Base-by-base conservation (phyloP, 2,888 invertebrate species). In the Beris chalybata region DNA sequence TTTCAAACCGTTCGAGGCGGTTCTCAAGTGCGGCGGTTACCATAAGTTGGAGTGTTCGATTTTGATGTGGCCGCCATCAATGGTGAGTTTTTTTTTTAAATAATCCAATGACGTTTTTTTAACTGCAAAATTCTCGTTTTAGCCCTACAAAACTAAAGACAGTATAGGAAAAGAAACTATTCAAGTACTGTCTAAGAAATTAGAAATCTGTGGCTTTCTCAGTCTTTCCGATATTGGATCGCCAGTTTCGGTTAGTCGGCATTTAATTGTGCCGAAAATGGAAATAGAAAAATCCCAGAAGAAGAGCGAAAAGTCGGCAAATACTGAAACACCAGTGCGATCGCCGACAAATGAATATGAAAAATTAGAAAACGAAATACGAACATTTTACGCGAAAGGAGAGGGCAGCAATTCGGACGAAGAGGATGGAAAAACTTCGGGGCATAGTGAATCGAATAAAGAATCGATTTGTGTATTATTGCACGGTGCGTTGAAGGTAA, bases 401-500 rank as follows among this genome's bases (percentile, higher is more conserved):
- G 77, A 77, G 44, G 75, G 74, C 5, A 76, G 74, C 13, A 77
- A 75, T 70, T 74, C 74, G 0, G 78, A 77, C 50, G 75, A 74
- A 9, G 74, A 74, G 31, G 70, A 66, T 38, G 52, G 65, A 13
- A 67, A 55, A 44, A 59, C 59, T 4, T 67, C 67, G 11, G 38
- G 38, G 6, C 67, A 65, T 38, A 58, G 66, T 31, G 72, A 73
- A 4, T 69, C 70, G 1, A 70, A 68, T 82, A 85, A 86, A 54
- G 91, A 97, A 0, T 94, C 94, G 2, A 93, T 97, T 76, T 96
- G 96, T 77, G 96, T 97, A 4, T 81, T 97, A 12, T 84, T 97
- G 3, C 97, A 97, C 77, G 97, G 95, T 4, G 94, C 95, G 48
- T 82, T 96, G 4, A 95, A 95, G 83, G 89, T 87, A 58, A 50